Percentiles rank a stretch among this genome's conserved stretches.
These are phyloP conservation scores for Megatriorchis doriae DNA, from an alignment of 2,113 vertebrate genomes.

Conservation along the genomic window DNA sequence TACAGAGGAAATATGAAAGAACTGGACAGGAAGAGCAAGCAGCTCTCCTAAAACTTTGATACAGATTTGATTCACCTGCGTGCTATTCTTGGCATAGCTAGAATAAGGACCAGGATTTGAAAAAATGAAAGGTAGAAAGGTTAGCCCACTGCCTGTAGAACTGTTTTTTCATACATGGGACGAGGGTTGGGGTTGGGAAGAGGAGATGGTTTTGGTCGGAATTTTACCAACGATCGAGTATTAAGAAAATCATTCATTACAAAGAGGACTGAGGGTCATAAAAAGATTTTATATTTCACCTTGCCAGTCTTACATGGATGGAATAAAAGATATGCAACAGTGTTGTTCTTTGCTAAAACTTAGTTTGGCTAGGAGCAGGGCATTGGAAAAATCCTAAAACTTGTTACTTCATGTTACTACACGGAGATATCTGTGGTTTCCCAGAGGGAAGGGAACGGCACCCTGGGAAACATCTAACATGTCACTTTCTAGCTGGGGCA, in stretches of 20 bases:
- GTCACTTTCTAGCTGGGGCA: neutral
- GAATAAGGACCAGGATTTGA: neutral
- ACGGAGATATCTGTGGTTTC: neutral
- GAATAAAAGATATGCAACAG: neutral
- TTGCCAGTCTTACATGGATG: neutral
- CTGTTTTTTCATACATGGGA: neutral
- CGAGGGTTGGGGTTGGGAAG: neutral
- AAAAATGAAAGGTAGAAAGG: neutral
- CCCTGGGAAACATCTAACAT: neutral
- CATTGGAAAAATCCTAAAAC: neutral
- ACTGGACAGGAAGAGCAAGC: neutral
- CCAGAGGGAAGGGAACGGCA: neutral
- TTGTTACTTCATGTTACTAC: neutral
- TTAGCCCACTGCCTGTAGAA: neutral
- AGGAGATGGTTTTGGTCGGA: neutral
- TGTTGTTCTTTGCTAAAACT: neutral
- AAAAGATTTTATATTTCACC: neutral
- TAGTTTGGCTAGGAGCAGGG: neutral
- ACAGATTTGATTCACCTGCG: neutral
- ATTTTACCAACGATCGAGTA: neutral
- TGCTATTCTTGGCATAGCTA: neutral
- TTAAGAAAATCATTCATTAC: neutral
- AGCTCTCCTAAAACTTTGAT: neutral
- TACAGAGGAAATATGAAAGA: neutral
- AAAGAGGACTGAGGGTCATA: neutral